These are phyloP conservation scores for Ophion obscuratus DNA, from an alignment of 2,888 invertebrate species.

Conservation along the genomic window DNA sequence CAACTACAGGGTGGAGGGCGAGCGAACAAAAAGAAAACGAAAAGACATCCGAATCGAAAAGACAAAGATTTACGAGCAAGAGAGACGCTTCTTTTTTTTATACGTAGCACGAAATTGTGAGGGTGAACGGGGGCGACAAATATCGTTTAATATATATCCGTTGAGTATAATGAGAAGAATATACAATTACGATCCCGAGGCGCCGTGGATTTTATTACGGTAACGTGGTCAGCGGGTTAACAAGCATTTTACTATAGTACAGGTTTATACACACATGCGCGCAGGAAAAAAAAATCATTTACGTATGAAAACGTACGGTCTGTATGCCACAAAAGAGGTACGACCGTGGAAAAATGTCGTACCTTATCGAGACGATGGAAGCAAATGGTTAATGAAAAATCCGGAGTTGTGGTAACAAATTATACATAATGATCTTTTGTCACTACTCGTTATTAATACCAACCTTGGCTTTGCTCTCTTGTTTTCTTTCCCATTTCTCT, in stretches of 20 bases:
- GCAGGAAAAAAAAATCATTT: neutral
- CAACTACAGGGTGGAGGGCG: neutral
- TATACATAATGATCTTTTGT: slow-evolving; percentile 30
- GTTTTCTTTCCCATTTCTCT: too few species aligned
- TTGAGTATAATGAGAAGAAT: neutral
- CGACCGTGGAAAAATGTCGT: neutral
- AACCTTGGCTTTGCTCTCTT: neutral
- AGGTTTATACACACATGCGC: neutral
- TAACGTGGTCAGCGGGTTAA: slow-evolving; percentile 25
- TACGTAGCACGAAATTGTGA: neutral
- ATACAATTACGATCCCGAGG: too few species aligned
- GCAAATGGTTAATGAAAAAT: slow-evolving; percentile 36
- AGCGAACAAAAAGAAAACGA: slow-evolving; percentile 18
- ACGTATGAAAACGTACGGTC: slow-evolving; percentile 1
- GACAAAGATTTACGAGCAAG: neutral
- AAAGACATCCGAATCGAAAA: slow-evolving; percentile 13
- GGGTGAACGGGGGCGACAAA: slow-evolving; percentile 14
- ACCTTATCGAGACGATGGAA: slow-evolving; percentile 4
- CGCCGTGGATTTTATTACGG: neutral
- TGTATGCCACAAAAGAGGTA: neutral
- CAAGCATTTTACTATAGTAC: slow-evolving; percentile 24
- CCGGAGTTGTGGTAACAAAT: slow-evolving; percentile 4
- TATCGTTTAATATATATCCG: neutral
- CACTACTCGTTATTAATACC: slow-evolving; percentile 36
- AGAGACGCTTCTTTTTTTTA: slow-evolving; percentile 3